Evolutionary conservation across 1,140 invertebrate species (phyloP), one percentile per base, ranked within the genome.

Genomic region (Ctenoplectra terminalis): DNA sequence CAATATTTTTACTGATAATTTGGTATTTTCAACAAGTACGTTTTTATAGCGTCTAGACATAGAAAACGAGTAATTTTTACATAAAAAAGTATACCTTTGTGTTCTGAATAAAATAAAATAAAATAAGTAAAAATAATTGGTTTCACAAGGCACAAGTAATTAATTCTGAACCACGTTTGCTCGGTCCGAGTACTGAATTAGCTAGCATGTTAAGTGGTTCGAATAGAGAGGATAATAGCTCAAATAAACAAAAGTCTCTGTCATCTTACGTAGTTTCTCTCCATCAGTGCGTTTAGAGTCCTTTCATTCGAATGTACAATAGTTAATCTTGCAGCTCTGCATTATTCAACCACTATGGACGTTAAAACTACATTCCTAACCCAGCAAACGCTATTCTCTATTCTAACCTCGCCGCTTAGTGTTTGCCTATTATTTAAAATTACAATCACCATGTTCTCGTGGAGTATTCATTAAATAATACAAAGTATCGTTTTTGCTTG

Each of bases 171-270:
- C 7, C 46, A 60, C 23, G 31, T 74, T 74, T 37, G 43, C n/a
- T n/a, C 23, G 4, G 20, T n/a, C 29, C 6, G 2, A 9, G 29
- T 15, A 74, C 31, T 37, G 13, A 43, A 52, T 26, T 58, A 20
- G 9, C 7, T 23, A 23, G 8, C 6, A 40, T 43, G 46, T 23
- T 40, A 64, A 64, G 7, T 64, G 48, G 9, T 23, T 11, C 8
- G 8, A 64, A 60, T 29, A 52, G 37, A 63, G 43, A 9, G 29
- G 37, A 23, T 72, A 60, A 73, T 60, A 46, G 72, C 20, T 50
- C 23, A 61, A 74, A 63, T 63, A 74, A 63, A 74, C 58, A 50
- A 74, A 63, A 9, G 9, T 31, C 29, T 48, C 43, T 63, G 40
- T 54, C 40, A 43, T 46, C 17, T 64, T 48, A 31, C 8, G 17